Evolutionary conservation across 2,888 invertebrate species (phyloP).

Genomic region (Protodeltote pygarga): DNA sequence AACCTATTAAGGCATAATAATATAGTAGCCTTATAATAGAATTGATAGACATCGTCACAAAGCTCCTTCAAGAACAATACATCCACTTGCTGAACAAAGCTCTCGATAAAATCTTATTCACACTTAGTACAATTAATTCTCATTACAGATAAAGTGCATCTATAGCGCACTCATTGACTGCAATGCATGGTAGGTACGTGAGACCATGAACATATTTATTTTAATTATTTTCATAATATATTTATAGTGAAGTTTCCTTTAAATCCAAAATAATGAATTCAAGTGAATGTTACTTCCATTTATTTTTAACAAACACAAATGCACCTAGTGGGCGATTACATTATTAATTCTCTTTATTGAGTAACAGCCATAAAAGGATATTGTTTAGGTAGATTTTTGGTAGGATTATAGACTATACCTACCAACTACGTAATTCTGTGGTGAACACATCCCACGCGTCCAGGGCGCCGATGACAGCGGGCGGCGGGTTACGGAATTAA

Average conservation of each 20-base stretch:
- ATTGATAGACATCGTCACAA: neutral
- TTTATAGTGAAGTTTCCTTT: too few relatives aligned
- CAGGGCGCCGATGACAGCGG: slow-evolving; percentile 29
- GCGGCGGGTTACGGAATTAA: slow-evolving; percentile 4
- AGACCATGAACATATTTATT: too few relatives aligned
- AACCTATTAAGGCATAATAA: too few relatives aligned
- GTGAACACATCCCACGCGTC: slow-evolving; percentile 53
- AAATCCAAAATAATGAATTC: too few relatives aligned
- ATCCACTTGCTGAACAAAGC: neutral
- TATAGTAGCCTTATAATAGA: too few relatives aligned
- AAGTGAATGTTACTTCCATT: neutral
- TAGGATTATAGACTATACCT: neutral
- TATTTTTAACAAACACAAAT: neutral
- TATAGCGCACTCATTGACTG: too few relatives aligned
- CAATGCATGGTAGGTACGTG: too few relatives aligned
- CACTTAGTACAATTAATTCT: too few relatives aligned
- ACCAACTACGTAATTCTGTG: too few relatives aligned
- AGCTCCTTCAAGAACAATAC: neutral
- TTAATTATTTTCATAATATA: too few relatives aligned
- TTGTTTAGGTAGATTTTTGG: neutral
- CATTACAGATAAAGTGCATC: too few relatives aligned
- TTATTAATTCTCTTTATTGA: neutral
- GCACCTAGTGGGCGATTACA: neutral
- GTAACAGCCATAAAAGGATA: neutral
- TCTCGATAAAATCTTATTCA: too few relatives aligned